These are phyloP conservation scores for Meta bourneti DNA, from an alignment of 2,888 invertebrate genomes.

Conservation along the genomic window DNA sequence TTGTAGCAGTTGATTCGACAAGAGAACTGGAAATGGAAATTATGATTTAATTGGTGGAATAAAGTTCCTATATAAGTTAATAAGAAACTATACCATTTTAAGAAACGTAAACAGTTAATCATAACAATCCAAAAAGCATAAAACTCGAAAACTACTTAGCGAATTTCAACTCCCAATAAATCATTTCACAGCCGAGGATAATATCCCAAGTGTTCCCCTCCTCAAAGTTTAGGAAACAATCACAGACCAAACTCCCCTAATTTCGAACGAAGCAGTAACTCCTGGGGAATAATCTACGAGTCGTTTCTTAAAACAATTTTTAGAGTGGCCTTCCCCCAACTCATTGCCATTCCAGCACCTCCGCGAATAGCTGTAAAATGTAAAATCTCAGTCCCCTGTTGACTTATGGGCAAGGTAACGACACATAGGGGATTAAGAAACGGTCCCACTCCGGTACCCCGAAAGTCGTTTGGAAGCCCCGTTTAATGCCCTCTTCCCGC, in stretches of 20 bases:
- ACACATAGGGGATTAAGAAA: conserved; percentile 40
- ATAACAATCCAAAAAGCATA: background rate
- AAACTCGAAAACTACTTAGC: background rate
- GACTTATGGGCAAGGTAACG: conserved; percentile 33
- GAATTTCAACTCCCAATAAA: background rate
- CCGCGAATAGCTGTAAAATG: background rate
- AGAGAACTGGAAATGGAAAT: too few relatives aligned
- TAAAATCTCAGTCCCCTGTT: conserved; percentile 39
- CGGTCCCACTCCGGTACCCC: conserved; percentile 7
- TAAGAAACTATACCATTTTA: background rate
- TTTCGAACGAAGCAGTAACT: background rate
- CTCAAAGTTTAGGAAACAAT: background rate
- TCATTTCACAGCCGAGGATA: background rate
- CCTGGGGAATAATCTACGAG: background rate
- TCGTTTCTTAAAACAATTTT: background rate
- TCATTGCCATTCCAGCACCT: background rate
- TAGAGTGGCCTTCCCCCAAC: background rate
- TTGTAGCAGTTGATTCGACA: too few relatives aligned
- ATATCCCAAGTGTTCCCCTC: background rate
- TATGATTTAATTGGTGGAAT: too few relatives aligned
- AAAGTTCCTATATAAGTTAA: background rate
- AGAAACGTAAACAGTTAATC: too few relatives aligned
- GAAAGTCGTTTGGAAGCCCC: conserved; percentile 43
- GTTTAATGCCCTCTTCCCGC: conserved; percentile 41
- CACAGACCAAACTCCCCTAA: background rate